Evolutionary conservation across 2,888 invertebrate genomes (phyloP), one percentile per base, ranked within the genome.

Genomic region (Metallyticus violacea): DNA sequence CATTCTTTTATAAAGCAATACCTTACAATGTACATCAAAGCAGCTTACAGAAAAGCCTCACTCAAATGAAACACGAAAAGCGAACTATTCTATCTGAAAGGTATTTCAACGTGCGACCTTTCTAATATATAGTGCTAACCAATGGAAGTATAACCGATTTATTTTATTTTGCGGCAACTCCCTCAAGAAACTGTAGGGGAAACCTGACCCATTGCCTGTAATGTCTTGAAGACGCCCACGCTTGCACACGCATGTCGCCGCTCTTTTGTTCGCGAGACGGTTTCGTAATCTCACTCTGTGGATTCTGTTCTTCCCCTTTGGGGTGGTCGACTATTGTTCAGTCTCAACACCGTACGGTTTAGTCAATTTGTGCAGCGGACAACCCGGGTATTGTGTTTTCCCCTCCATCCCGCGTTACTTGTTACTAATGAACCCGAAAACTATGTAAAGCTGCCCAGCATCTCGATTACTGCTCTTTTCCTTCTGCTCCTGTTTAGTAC

Each of bases 291-390:
- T 62, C 40, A 15, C 40, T 62, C 40, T 62, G 40, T 22, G 40
- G 40, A 62, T 62, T 62, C 15, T 15, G 40, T 15, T 62, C 15
- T 62, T 62, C 40, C 40, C 40, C 40, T 62, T 15, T 62, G 40
- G 40, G 40, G 40, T 22, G 15, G 40, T 62, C 40, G 40, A 62
- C 40, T 22, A 62, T 62, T 62, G 40, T 62, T 62, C 40, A 62
- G 40, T 62, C 40, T 62, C 40, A 62, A 83, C 28, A 83, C 83
- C 82, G 29, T 28, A 27, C 83, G 25, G 83, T 83, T 83, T 77
- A 83, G 83, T 83, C 83, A 83, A 83, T 83, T 83, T 83, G 83
- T 83, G 83, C 28, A 77, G 83, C 77, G 25, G 76, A 77, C 28
- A 29, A 83, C 77, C 80, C 77, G 26, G 27, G 76, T 77, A 81